Evolutionary conservation across 2,113 vertebrate species (phyloP).

Genomic region (Sula dactylatra): DNA sequence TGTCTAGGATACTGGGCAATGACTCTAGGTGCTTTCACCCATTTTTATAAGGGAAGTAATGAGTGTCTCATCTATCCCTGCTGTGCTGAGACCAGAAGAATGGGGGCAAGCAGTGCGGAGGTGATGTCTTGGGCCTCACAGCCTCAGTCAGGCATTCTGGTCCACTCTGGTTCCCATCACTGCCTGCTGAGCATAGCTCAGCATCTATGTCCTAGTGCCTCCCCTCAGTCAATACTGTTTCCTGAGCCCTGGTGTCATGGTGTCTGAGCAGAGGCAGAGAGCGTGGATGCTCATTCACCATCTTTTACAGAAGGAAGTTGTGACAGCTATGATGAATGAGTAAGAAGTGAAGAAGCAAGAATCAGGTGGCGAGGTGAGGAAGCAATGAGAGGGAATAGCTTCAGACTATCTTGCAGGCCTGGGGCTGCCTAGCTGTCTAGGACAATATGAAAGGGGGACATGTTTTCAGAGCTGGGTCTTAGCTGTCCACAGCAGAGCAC

Average conservation of each 20-base stretch:
- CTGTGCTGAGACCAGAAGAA: neutral
- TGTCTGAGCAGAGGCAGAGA: neutral
- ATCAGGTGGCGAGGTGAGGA: neutral
- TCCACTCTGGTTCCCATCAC: neutral
- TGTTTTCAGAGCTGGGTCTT: neutral
- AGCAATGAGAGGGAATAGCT: neutral
- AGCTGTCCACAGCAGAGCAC: neutral
- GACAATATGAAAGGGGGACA: neutral
- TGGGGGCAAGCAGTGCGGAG: neutral
- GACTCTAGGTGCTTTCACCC: neutral
- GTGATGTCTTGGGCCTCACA: neutral
- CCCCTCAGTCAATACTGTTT: neutral
- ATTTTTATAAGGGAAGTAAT: neutral
- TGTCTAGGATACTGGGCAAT: neutral
- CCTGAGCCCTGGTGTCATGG: neutral
- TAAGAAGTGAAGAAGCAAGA: neutral
- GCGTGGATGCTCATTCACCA: neutral
- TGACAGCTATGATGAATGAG: constrained; percentile 1
- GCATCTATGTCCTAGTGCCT: neutral
- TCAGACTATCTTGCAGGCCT: neutral
- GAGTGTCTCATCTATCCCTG: neutral
- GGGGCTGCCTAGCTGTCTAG: neutral
- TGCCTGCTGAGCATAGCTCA: neutral
- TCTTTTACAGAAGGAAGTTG: neutral
- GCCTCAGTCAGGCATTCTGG: neutral